Base-by-base conservation (phyloP, 2,797 vertebrate species). In the Nyctalus aviator region DNA sequence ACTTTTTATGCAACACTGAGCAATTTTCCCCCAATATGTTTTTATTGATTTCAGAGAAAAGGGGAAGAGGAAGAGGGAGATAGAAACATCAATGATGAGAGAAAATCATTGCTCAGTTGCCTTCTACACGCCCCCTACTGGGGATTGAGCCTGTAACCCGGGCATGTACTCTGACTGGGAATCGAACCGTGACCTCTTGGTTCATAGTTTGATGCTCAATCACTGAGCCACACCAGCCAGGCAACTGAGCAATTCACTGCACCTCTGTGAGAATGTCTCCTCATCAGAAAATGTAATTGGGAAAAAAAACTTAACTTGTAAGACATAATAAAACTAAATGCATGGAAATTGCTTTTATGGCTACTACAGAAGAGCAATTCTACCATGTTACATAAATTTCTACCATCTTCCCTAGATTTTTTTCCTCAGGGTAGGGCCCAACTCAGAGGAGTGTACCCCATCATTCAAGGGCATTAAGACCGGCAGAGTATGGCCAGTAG, bases 361-460 rank as follows among this genome's bases (percentile, higher is more conserved):
- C 55, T 95, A 88, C 62, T 78, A n/a, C n/a, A 86, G 46, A 87
- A 72, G 8, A 84, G 75, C 69, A 82, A 48, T 71, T 92, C 90
- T 73, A 73, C 30, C 21, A 81, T 66, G 55, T 66, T 62, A 90
- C 48, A 62, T n/a, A 37, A 75, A 73, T 88, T 92, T 77, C 83
- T 59, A 87, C 69, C 55, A 90, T 59, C 55, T 87, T 69, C 30
- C 71, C 57, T 83, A 20, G 71, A 75, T 69, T 86, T 64, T 62
- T 8, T 27, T 79, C 37, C 64, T 79, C n/a, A 71, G 37, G 30
- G 53, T 37, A 87, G 72, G 32, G 46, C 25, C n/a, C 46, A 73
- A 84, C 27, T 57, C 46, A 59, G 46, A 48, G 57, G 53, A 57
- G 44, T 0, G 0, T 5, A 84, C 86, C 57, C 30, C 15, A 27